Percentiles rank a stretch among this genome's conserved stretches.
phyloP scores from a whole-genome alignment of 2,797 vertebrate genomes.

The Catostomus latipinnis region DNA sequence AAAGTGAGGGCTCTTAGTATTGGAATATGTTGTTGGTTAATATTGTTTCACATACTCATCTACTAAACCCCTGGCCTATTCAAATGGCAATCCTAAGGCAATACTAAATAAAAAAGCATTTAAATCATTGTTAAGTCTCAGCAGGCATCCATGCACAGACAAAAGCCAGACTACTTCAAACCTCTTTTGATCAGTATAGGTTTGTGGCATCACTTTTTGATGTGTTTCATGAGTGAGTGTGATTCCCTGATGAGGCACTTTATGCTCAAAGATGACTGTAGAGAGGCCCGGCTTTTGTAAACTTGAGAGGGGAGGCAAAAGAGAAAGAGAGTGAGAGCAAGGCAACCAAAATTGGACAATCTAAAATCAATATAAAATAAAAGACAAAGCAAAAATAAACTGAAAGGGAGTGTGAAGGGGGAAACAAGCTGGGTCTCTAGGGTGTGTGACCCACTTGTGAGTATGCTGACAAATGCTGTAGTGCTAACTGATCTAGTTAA shows the following conservation, averaged over 20 bases:
- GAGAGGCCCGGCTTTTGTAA: slow-evolving; percentile 46
- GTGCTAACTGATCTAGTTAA: slow-evolving; percentile 92
- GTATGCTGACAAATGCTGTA: slow-evolving; percentile 95
- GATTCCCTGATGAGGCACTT: slow-evolving; percentile 60
- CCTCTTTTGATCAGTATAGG: slow-evolving; percentile 61
- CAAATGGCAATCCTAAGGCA: slow-evolving; percentile 1
- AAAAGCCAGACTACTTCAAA: slow-evolving; percentile 60
- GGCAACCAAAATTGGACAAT: slow-evolving; percentile 32
- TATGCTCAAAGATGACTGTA: slow-evolving; percentile 55
- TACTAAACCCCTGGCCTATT: not conserved
- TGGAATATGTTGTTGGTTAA: slow-evolving; percentile 5
- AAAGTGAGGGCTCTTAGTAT: slow-evolving; percentile 6
- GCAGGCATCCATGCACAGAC: slow-evolving; percentile 50
- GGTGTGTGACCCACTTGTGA: slow-evolving; percentile 87
- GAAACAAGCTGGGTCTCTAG: not conserved
- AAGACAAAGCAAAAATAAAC: slow-evolving; percentile 31
- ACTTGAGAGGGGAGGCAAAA: slow-evolving; percentile 46
- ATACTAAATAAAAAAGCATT: slow-evolving; percentile 30
- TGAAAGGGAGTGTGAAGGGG: slow-evolving; percentile 27
- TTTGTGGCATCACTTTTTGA: slow-evolving; percentile 60
- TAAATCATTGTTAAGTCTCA: slow-evolving; percentile 43
- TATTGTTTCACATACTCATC: slow-evolving; percentile 1
- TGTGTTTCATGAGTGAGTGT: slow-evolving; percentile 54
- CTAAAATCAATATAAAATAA: slow-evolving; percentile 45
- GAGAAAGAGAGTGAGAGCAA: slow-evolving; percentile 23